Percentiles rank a stretch among this genome's conserved stretches.
Conservation (phyloP, 2,797 vertebrate species). For the Peromyscus attwateri region DNA sequence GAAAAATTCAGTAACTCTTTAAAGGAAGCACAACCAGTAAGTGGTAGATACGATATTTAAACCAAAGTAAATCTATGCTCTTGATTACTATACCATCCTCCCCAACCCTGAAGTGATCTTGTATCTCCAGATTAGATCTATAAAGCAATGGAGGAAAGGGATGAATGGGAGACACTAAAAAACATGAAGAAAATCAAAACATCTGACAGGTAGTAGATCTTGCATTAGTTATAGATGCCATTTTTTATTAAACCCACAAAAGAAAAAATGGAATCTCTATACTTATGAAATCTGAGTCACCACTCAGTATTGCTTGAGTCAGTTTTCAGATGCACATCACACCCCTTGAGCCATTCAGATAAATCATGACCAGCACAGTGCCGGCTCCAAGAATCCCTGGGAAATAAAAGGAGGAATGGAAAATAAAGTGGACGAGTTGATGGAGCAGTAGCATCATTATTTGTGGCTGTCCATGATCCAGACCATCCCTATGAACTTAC, state of each 20-base stretch:
- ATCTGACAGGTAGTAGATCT: conserved; percentile 30
- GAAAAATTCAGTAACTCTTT: conserved; percentile 44
- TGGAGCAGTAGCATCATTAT: neutral
- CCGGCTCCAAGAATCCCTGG: conserved; percentile 76
- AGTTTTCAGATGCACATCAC: conserved; percentile 54
- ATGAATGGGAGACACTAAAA: conserved; percentile 26
- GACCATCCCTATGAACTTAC: conserved; percentile 70
- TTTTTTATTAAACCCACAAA: conserved; percentile 72
- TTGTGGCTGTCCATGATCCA: conserved; percentile 11
- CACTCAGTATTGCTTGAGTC: neutral
- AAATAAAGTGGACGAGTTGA: conserved; percentile 46
- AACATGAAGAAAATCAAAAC: conserved; percentile 65
- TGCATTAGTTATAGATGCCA: conserved; percentile 49
- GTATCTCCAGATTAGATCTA: conserved; percentile 50
- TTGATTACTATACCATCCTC: conserved; percentile 19
- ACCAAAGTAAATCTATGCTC: neutral
- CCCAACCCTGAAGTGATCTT: neutral
- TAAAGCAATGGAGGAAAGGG: conserved; percentile 31
- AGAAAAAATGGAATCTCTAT: conserved; percentile 52
- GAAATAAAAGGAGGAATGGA: conserved; percentile 47
- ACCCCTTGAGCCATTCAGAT: conserved; percentile 80
- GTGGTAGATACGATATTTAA: conserved; percentile 55
- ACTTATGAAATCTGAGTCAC: conserved; percentile 43
- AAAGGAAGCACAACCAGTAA: conserved; percentile 31
- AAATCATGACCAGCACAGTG: conserved; percentile 78